These are phyloP conservation scores for Arrhopalites spinosus DNA, from an alignment of 2,888 invertebrate genomes.

Conservation along the genomic window DNA sequence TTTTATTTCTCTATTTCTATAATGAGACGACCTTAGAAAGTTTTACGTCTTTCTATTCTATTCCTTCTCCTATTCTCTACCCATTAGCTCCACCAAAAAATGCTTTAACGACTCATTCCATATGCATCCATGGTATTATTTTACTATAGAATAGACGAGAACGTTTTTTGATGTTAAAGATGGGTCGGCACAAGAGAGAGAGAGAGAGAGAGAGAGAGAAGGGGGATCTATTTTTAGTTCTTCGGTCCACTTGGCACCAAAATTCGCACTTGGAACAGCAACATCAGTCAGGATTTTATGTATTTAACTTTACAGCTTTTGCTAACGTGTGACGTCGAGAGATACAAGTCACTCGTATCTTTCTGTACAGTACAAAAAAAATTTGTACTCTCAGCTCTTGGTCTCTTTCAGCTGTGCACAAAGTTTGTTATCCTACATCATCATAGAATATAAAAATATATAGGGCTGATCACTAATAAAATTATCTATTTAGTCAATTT, in stretches of 20 bases:
- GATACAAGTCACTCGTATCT: too few relatives aligned
- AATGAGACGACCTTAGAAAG: conserved; percentile 23
- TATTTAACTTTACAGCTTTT: conserved; percentile 1
- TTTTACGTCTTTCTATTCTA: not conserved
- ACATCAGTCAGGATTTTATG: conserved; percentile 16
- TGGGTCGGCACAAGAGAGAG: not conserved
- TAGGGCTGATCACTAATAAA: conserved; percentile 6
- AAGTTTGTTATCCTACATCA: too few relatives aligned
- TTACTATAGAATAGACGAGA: too few relatives aligned
- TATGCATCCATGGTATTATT: not conserved
- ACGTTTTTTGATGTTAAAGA: too few relatives aligned
- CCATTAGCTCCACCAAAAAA: not conserved
- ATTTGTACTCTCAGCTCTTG: not conserved
- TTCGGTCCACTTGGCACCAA: conserved; percentile 54
- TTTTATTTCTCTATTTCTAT: not conserved
- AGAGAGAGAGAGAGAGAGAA: not conserved
- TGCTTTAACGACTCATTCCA: conserved; percentile 5
- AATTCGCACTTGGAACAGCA: conserved; percentile 41
- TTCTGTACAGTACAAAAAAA: too few relatives aligned
- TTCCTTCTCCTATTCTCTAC: not conserved
- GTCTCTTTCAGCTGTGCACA: too few relatives aligned
- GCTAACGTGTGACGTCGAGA: not conserved
- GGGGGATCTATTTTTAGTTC: conserved; percentile 51
- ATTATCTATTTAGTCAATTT: too few relatives aligned
- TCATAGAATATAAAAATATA: too few relatives aligned